Evolutionary conservation across 1,140 invertebrate genomes (phyloP).

Genomic region (Branchinecta lynchi): DNA sequence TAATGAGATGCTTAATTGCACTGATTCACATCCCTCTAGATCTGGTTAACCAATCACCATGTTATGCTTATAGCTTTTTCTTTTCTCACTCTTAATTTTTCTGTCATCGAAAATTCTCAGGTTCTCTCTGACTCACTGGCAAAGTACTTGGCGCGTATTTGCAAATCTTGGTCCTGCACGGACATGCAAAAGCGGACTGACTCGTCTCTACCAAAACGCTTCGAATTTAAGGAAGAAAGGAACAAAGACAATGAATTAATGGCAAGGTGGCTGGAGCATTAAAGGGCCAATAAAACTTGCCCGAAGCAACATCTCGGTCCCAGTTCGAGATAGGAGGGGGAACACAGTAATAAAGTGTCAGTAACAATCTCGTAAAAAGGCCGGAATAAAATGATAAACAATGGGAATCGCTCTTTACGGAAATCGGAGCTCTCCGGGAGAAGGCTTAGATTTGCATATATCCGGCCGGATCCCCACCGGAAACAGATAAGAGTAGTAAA

Average conservation of each 20-base stretch:
- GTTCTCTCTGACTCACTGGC: too few species aligned
- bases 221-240: not conserved
- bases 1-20: not conserved
- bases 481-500: conserved; percentile 3
- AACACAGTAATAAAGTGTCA: not conserved
- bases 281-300: not conserved
- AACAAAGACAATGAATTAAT: conserved; percentile 12
- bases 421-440: not conserved
- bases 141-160: too few species aligned
- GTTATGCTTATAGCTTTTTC: too few species aligned
- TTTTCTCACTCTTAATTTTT: too few species aligned
- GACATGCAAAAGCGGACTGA: too few species aligned
- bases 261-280: not conserved
- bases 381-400: not conserved
- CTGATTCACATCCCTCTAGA: too few species aligned
- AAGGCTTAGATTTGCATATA: not conserved
- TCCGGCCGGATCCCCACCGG: not conserved
- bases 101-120: too few species aligned
- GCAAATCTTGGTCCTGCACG: too few species aligned
- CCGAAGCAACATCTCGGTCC: not conserved
- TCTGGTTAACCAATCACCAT: too few species aligned
- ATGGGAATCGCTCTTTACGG: not conserved
- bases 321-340: conserved; percentile 6
- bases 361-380: not conserved
- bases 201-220: too few species aligned